Evolutionary conservation across 2,113 vertebrate genomes (phyloP), one percentile per base, ranked within the genome.

Genomic region (Aptenodytes patagonicus): DNA sequence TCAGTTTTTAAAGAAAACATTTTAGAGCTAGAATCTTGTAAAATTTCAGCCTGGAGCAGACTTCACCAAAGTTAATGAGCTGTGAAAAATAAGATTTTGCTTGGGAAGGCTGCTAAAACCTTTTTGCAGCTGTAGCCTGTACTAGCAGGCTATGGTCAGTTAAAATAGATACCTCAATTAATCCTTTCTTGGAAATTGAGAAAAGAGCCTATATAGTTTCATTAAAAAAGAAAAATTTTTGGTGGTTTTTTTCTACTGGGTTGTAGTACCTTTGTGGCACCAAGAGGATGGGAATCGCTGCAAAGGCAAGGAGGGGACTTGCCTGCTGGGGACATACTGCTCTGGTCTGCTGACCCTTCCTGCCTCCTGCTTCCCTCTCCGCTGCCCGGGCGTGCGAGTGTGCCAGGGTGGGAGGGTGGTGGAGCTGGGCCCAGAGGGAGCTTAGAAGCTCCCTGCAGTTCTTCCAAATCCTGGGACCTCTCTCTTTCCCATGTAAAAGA

Each of bases 31-130:
- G 29, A 62, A 80, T 83, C 83, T n/a, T 90, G 68, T 83, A 96
- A 90, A 86, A 86, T 77, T 90, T 92, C 64, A 90, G 51, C 79
- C 85, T 68, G 60, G 36, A 90, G 85, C 79, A 75, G 68, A 60
- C 55, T 82, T 84, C n/a, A 52, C 26, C 24, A 22, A 83, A 92
- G 47, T 73, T 96, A 90, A 92, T 66, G 40, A 90, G 68, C 64
- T 14, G 1, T 90, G 66, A 91, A 86, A 96, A 94, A 83, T 80
- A 86, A 94, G 75, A 65, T 79, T 83, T 72, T 61, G 17, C 52
- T 87, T 69, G 28, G 21, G 49, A 90, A 95, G 58, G 13, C n/a
- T 77, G 58, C 75, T 93, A 78, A 91, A 94, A 89, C 20, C 40
- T 58, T 92, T 79, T 52, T 85, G 65, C 52, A 90, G 44, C 84